Conservation (phyloP, 2,888 invertebrate species). For the Meloe dianella region DNA sequence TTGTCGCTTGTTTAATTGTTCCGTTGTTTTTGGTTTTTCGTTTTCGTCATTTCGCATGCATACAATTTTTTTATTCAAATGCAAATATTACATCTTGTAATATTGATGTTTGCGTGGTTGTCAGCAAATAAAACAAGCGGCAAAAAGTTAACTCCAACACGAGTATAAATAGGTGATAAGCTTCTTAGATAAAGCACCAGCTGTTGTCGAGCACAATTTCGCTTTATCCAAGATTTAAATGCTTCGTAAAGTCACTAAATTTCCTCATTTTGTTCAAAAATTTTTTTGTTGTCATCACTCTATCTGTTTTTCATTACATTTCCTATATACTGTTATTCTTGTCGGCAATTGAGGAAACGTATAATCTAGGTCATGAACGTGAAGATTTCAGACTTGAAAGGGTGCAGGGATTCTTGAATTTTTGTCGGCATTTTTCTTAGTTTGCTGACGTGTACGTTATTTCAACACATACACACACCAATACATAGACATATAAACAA, state of each 20-base stretch:
- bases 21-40: constrained; percentile 13
- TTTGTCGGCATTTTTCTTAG: background rate
- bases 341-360: background rate
- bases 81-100: constrained; percentile 2
- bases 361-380: background rate
- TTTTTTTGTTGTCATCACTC: background rate
- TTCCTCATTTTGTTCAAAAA: constrained; percentile 19
- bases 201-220: constrained; percentile 47
- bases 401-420: background rate
- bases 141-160: constrained; percentile 40
- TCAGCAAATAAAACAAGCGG: constrained; percentile 35
- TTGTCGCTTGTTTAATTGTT: constrained; percentile 13
- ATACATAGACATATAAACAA: background rate
- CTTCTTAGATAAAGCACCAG: constrained; percentile 48
- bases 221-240: constrained; percentile 44
- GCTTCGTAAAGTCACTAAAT: constrained; percentile 33
- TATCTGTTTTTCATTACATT: background rate
- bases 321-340: background rate
- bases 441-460: background rate
- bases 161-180: constrained; percentile 47
- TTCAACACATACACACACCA: background rate
- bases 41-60: background rate
- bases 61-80: background rate
- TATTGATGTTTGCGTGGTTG: constrained; percentile 3
- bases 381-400: background rate